Evolutionary conservation across 2,113 vertebrate species (phyloP), one percentile per base, ranked within the genome.

Genomic region (Carassius auratus): DNA sequence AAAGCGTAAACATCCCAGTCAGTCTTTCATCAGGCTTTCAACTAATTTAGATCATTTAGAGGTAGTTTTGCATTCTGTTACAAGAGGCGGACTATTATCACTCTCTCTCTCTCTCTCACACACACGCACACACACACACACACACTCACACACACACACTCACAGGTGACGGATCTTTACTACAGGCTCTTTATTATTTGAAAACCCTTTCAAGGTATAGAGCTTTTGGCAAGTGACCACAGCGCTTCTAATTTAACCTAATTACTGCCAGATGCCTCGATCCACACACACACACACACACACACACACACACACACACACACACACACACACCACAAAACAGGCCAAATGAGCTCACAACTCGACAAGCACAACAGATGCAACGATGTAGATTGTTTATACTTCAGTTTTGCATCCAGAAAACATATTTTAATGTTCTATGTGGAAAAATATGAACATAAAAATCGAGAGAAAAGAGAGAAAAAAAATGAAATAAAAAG

Each of bases 211-310:
- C 88, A 94, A 90, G 91, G 87, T 91, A 88, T 85, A 92, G 91
- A 78, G 91, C 68, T 77, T 93, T 80, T 94, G 95, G 93, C 95
- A 94, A 91, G 85, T 87, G 92, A 90, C 88, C 75, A 88, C 90
- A 86, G 92, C 91, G 79, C 91, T 91, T 90, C 91, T 86, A 94
- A 94, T 92, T 92, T 95, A 86, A 93, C 95, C 95, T 96, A 96
- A 96, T 95, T 95, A 96, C 95, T 87, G 93, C 94, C 94, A 94
- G 94, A 95, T 96, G 95, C 90, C 92, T 93, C 7, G 4, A 26
- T 42, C 74, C 86, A 82, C 69, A 33, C 68, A 42, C 45, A 81
- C 84, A 73, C 64, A 80, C 82, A 61, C 74, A 52, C 74, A 33
- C 74, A 84, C 73, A 38, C 78, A 81, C 38, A 66, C 68, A 81